Evolutionary conservation across 2,113 vertebrate genomes (phyloP).

Genomic region (Tamias sibiricus): DNA sequence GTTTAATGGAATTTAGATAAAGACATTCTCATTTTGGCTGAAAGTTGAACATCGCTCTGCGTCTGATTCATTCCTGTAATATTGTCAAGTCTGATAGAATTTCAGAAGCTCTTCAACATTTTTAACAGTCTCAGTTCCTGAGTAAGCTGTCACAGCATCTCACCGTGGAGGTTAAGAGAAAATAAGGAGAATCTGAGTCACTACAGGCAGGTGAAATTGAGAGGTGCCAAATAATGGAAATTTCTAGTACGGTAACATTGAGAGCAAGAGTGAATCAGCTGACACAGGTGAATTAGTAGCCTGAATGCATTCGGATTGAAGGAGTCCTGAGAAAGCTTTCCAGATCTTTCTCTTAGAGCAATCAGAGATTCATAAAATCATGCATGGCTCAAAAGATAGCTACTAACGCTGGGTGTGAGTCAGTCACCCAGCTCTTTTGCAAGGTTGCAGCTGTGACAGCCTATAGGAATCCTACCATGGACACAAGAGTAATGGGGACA

Average conservation of each 20-base stretch:
- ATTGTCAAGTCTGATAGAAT: constrained; percentile 68
- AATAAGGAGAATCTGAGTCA: not conserved
- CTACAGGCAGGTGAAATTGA: constrained; percentile 13
- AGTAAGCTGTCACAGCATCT: constrained; percentile 54
- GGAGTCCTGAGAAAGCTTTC: not conserved
- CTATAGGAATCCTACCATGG: not conserved
- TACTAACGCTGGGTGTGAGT: not conserved
- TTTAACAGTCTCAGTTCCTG: constrained; percentile 56
- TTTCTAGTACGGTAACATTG: constrained; percentile 10
- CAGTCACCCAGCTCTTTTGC: not conserved
- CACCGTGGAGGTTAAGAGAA: not conserved
- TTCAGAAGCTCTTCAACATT: constrained; percentile 58
- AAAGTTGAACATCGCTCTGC: constrained; percentile 67
- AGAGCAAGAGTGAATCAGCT: not conserved
- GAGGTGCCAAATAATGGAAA: not conserved
- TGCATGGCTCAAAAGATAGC: not conserved
- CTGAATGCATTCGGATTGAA: not conserved
- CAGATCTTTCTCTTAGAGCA: not conserved
- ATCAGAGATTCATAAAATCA: not conserved
- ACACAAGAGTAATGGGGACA: not conserved
- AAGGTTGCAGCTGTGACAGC: not conserved
- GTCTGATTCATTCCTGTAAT: constrained; percentile 71
- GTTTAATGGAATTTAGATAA: constrained; percentile 79
- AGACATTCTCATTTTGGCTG: constrained; percentile 75
- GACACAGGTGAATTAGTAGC: not conserved